Evolutionary conservation across 1,140 invertebrate species (phyloP).

Genomic region (Tribolium madens): DNA sequence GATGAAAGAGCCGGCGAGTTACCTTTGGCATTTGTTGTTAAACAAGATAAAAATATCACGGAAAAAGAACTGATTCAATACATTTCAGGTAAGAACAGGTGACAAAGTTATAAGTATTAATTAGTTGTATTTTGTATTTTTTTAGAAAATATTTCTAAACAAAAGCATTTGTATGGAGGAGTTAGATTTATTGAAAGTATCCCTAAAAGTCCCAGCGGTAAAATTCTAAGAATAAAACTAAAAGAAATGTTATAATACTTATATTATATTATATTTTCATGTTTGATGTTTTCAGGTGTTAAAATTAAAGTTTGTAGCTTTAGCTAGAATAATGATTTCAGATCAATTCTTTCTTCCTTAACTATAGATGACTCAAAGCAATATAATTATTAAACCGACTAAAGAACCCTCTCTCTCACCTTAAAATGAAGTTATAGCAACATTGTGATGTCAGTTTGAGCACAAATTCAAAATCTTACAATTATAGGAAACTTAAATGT

Average conservation of each 20-base stretch:
- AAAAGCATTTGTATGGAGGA: conserved; percentile 70
- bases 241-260: neutral
- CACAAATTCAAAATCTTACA: no score
- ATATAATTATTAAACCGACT: no score
- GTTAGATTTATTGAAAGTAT: conserved; percentile 73
- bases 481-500: no score
- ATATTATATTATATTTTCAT: no score
- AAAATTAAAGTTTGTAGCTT: no score
- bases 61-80: conserved; percentile 68
- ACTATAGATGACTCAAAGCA: no score
- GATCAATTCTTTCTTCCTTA: no score
- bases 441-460: no score
- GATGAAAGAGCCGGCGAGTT: conserved; percentile 76
- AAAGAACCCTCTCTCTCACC: no score
- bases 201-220: conserved; percentile 70
- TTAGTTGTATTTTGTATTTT: conserved; percentile 50
- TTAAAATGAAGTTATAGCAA: no score
- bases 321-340: no score
- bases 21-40: conserved; percentile 78
- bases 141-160: conserved; percentile 19
- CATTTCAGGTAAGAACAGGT: conserved; percentile 59
- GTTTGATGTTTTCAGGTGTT: no score
- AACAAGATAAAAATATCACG: conserved; percentile 64
- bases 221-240: conserved; percentile 5
- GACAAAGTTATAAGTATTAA: neutral